These are phyloP conservation scores for Mastomys natalensis DNA, from an alignment of 2,113 vertebrate species.

Conservation along the genomic window DNA sequence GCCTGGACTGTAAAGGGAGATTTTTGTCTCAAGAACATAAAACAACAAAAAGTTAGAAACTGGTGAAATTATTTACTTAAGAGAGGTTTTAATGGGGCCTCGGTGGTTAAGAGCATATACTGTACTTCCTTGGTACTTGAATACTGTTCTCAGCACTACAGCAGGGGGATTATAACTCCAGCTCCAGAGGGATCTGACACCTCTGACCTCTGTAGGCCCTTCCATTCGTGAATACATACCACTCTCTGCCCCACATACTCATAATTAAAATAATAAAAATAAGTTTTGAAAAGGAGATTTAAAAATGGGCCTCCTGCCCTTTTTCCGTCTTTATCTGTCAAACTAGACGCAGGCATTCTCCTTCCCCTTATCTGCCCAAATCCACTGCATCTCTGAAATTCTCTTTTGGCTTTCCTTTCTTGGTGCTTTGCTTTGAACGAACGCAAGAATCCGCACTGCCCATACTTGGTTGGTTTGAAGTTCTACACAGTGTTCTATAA, in stretches of 20 bases:
- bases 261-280: not conserved
- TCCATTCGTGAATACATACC: not conserved
- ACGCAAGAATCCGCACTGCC: not conserved
- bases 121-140: not conserved
- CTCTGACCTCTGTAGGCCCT: not conserved
- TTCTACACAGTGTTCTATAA: not conserved
- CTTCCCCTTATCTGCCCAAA: not conserved
- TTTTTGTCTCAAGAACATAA: not conserved
- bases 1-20: not conserved
- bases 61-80: not conserved
- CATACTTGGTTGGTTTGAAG: not conserved
- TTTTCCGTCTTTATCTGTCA: not conserved
- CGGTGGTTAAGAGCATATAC: not conserved
- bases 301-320: not conserved
- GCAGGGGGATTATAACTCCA: not conserved
- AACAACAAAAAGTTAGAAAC: not conserved
- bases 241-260: not conserved
- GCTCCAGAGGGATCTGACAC: not conserved
- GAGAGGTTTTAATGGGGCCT: not conserved
- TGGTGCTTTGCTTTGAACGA: not conserved
- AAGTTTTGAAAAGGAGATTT: not conserved
- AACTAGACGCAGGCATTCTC: not conserved
- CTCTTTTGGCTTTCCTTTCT: not conserved
- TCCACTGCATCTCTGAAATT: not conserved
- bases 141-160: not conserved